A percentile compares a stretch with the other conserved stretches of the same genome.
phyloP scores from a whole-genome alignment of 37 sponge, comb jelly and placozoan genomes.

The Beroe forskalii region DNA sequence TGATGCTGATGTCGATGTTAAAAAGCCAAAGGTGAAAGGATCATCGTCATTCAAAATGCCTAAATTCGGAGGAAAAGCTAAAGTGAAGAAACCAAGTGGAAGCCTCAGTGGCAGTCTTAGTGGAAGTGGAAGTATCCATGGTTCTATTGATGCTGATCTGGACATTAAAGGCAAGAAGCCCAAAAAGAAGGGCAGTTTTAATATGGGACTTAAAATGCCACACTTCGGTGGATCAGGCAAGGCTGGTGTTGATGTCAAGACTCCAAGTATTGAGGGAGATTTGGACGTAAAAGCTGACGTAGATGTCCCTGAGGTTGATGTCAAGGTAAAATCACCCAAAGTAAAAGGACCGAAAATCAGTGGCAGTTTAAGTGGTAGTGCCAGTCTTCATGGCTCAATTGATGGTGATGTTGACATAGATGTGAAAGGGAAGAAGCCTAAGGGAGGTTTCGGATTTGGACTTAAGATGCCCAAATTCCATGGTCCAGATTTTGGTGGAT shows the following conservation, averaged over 20 bases:
- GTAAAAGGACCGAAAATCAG: background rate
- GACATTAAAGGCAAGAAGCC: background rate
- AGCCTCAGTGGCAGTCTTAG: constrained; percentile 25
- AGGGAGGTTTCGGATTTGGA: constrained; percentile 44
- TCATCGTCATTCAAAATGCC: background rate
- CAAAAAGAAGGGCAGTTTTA: background rate
- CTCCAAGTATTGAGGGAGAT: background rate
- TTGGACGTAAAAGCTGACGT: background rate
- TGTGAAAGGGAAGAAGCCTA: background rate
- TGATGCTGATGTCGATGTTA: constrained; percentile 14
- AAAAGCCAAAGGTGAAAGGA: background rate
- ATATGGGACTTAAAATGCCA: background rate
- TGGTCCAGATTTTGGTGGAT: background rate
- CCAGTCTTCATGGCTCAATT: background rate
- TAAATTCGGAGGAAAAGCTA: constrained; percentile 33
- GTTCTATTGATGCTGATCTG: background rate
- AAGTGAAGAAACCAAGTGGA: background rate
- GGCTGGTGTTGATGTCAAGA: constrained; percentile 15
- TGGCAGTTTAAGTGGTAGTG: background rate
- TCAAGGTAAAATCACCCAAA: background rate
- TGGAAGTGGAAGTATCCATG: background rate
- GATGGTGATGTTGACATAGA: constrained; percentile 17
- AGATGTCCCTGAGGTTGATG: constrained; percentile 14
- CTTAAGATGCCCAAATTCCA: constrained; percentile 23
- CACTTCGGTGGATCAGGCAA: background rate